Base-by-base conservation (phyloP, 2,113 vertebrate genomes). In the Equus przewalskii region DNA sequence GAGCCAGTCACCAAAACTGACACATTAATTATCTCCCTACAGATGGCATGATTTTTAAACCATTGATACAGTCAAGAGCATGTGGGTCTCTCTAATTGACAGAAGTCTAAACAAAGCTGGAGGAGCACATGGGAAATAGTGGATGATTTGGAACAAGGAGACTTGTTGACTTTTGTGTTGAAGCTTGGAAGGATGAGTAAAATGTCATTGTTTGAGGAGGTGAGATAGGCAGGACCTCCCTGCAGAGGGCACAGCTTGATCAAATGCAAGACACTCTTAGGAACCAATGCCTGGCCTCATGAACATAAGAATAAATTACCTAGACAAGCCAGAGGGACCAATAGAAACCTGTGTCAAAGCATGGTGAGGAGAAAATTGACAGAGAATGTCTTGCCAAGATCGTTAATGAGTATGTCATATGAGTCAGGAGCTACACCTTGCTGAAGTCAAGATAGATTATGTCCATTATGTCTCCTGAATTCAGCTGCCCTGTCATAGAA, bases 401-500 rank as follows among this genome's bases (percentile, higher is more conserved):
- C 91, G 94, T 97, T 96, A 91, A 96, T 92, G 62, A 86, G 33
- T 4, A 26, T 75, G 73, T 91, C 79, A 44, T 5, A 7, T 10
- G 28, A 94, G 26, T 78, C 73, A 91, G 69, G 58, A 60, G 54
- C 58, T 93, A 64, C 49, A 83, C 69, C 49, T 89, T 89, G 87
- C 83, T 78, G 41, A 95, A 89, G 82, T 96, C 89, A 86, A 93
- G 86, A 95, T 28, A 65, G 62, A 83, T 89, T 80, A 75, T 64
- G 58, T 62, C 83, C 75, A 82, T 90, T 89, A 79, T 93, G 95
- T 94, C 93, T 92, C 67, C 21, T 89, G 79, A 78, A 82, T 62
- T 89, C 41, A 95, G 73, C 69, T 79, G 91, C 75, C 81, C 86
- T 98, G 89, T 93, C 89, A 64, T 4, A 83, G 78, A 64, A 69